phyloP scores from a whole-genome alignment of 2,113 vertebrate genomes.

The Phylloscopus trochiloides region DNA sequence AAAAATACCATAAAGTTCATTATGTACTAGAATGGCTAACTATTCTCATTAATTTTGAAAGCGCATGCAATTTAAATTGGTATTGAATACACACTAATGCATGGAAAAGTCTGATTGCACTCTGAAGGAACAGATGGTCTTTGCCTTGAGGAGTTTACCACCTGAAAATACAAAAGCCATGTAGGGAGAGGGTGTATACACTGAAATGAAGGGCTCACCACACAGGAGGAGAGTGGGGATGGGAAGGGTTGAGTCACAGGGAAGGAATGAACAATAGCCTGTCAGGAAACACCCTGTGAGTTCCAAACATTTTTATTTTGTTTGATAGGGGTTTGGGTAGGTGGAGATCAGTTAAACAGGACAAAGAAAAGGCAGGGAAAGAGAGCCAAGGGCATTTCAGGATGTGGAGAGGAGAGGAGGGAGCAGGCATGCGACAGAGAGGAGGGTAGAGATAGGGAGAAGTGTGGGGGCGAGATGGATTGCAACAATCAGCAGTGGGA shows the following conservation, averaged over 20 bases:
- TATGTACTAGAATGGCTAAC: neutral
- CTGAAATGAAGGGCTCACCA: neutral
- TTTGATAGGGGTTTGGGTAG: slow-evolving; percentile 33
- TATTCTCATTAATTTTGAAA: neutral
- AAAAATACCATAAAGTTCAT: neutral
- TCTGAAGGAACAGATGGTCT: neutral
- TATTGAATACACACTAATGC: neutral
- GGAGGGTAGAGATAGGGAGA: neutral
- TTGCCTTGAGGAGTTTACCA: neutral
- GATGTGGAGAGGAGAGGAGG: neutral
- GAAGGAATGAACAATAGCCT: slow-evolving; percentile 8
- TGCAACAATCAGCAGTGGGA: neutral
- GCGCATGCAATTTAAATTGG: neutral
- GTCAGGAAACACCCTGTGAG: slow-evolving; percentile 23
- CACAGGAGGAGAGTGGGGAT: neutral
- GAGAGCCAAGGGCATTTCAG: neutral
- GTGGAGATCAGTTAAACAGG: slow-evolving; percentile 4
- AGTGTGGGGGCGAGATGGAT: neutral
- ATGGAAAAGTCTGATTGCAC: neutral
- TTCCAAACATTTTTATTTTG: slow-evolving; percentile 51
- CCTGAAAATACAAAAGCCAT: neutral
- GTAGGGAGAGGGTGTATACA: neutral
- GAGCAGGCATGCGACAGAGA: neutral
- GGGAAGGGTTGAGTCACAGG: neutral
- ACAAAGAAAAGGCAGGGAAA: neutral